Base-by-base conservation (phyloP, 2,113 vertebrate genomes). In the Hemicordylus capensis region DNA sequence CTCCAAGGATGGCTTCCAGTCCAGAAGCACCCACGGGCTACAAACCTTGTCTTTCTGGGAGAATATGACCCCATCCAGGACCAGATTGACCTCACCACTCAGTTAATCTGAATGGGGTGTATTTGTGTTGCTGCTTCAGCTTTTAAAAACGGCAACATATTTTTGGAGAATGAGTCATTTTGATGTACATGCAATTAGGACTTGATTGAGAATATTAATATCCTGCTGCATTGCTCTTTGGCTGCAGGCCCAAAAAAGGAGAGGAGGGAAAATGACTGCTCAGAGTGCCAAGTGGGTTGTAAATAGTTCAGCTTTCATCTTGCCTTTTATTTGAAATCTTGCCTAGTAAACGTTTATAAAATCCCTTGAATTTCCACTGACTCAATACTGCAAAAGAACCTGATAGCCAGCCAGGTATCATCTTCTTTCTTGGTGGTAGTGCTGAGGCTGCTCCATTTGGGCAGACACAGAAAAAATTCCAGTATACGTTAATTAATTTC, bases 121-220 rank as follows among this genome's bases (percentile, higher is more conserved):
- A 3, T 44, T 10, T 72, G 10, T 51, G 28, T 31, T 20, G 31
- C 5, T n/a, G 28, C 3, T 46, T 9, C 69, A 10, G 15, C 69
- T 2, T 1, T 0, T 3, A 12, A 42, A 22, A 72, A 44, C 4
- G 22, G 64, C n/a, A 3, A 12, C 10, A 39, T 15, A 3, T 28
- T 31, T 44, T 28, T 2, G 42, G 19, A 66, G 20, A 66, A 80
- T 67, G 78, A 80, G 44, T 67, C 61, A 51, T 26, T 24, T 48
- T 15, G 12, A 20, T 46, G 3, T 15, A 37, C 46, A n/a, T 66
- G 44, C 61, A 48, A 66, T 66, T 80, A 66, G 31, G 34, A 51
- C 44, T 66, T 66, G 48, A 26, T 67, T 80, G 20, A 80, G 39
- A 48, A 37, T 6, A 51, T 51, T 66, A 66, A 34, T 37, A 34